Conservation (phyloP, 1,140 invertebrate species). For the Melipona quadrifasciata region DNA sequence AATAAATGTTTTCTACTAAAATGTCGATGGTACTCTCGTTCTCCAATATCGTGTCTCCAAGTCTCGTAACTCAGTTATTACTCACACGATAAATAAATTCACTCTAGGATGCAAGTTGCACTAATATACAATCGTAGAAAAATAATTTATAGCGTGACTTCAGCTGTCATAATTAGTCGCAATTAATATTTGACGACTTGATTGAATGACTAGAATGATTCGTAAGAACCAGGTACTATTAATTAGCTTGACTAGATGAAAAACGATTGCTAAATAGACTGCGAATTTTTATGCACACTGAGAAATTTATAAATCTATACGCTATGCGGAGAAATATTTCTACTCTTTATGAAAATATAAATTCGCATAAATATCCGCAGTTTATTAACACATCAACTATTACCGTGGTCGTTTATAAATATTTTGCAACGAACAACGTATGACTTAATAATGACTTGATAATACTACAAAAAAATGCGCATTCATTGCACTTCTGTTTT, state of each 20-base stretch:
- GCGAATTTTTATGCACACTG: not conserved
- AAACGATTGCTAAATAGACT: not conserved
- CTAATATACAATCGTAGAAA: slow-evolving; percentile 2
- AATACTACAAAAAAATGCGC: no score
- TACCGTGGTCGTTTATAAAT: no score
- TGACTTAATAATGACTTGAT: no score
- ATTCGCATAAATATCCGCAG: not conserved
- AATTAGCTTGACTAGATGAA: slow-evolving; percentile 30
- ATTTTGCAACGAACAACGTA: no score
- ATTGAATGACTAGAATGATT: slow-evolving; percentile 30
- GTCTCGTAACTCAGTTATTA: not conserved
- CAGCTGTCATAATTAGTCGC: no score
- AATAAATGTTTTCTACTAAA: slow-evolving; percentile 72
- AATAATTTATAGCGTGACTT: not conserved
- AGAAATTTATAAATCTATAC: not conserved
- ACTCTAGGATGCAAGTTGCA: not conserved
- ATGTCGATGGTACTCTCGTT: not conserved
- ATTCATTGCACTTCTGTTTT: no score
- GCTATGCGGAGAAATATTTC: not conserved
- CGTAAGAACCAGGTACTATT: not conserved
- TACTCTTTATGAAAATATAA: not conserved
- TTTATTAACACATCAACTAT: not conserved
- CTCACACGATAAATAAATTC: slow-evolving; percentile 1
- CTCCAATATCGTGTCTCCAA: not conserved
- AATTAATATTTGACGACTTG: slow-evolving; percentile 9